Conservation (phyloP, 2,888 invertebrate species). For the Oligia fasciuncula region DNA sequence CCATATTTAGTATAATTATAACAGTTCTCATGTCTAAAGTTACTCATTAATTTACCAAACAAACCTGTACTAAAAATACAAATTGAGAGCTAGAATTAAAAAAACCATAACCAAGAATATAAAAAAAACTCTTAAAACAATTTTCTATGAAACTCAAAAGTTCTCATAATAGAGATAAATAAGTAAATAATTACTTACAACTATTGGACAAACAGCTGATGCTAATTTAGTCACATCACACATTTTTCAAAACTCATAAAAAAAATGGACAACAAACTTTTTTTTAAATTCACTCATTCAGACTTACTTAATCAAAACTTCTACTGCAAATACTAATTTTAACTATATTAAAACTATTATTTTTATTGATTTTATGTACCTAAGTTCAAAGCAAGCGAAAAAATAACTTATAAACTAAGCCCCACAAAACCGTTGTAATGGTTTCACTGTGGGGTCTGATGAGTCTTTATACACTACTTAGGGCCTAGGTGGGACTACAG, state of each 20-base stretch:
- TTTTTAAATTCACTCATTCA: neutral
- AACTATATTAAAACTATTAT: neutral
- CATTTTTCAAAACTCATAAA: neutral
- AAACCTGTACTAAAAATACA: neutral
- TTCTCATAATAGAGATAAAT: neutral
- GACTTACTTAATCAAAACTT: neutral
- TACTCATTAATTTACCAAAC: neutral
- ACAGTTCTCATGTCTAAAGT: neutral
- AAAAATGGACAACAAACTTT: neutral
- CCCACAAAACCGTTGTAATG: no score
- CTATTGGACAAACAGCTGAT: neutral
- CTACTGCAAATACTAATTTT: neutral
- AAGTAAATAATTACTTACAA: neutral
- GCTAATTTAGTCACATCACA: neutral
- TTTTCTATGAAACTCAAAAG: neutral
- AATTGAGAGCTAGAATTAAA: neutral
- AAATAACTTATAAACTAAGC: no score
- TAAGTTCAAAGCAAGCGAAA: no score
- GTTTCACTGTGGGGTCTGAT: no score
- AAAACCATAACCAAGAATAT: no score
- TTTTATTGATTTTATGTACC: no score
- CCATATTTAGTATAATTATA: neutral
- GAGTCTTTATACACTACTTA: no score
- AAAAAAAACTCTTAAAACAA: neutral
- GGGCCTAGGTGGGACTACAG: no score